A percentile compares a stretch with the other conserved stretches of the same genome.
Conservation (phyloP, 1,140 invertebrate species). For the Eueides isabella region DNA sequence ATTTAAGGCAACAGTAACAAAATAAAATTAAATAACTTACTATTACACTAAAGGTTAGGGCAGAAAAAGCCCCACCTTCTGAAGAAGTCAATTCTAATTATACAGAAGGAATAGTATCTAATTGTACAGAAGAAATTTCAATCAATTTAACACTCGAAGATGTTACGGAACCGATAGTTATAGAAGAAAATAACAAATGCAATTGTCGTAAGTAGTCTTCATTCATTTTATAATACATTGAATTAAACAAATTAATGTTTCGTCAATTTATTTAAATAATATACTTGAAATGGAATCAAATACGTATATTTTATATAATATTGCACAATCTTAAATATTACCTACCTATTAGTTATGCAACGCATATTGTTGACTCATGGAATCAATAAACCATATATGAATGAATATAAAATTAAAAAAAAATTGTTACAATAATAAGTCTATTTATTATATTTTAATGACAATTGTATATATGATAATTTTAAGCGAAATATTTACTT, state of each 20-base stretch:
- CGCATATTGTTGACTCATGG: neutral
- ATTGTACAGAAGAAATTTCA: neutral
- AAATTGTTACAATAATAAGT: too few species aligned
- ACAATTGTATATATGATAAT: too few species aligned
- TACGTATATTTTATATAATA: too few species aligned
- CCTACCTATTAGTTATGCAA: neutral
- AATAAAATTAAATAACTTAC: neutral
- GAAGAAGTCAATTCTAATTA: neutral
- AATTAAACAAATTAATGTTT: too few species aligned
- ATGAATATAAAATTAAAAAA: too few species aligned
- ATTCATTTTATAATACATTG: neutral
- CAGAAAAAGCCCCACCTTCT: neutral
- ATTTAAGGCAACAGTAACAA: neutral
- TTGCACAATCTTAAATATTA: too few species aligned
- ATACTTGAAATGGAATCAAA: too few species aligned
- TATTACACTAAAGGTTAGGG: neutral
- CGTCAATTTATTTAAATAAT: too few species aligned
- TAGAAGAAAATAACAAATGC: constrained; percentile 49
- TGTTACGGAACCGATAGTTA: neutral
- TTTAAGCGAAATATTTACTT: too few species aligned
- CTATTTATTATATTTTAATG: too few species aligned
- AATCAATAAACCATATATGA: too few species aligned
- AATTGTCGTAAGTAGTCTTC: constrained; percentile 66
- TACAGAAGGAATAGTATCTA: neutral
- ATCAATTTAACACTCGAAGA: neutral